These are phyloP conservation scores for Euglossa dilemma DNA, from an alignment of 1,140 invertebrate species.

Conservation along the genomic window DNA sequence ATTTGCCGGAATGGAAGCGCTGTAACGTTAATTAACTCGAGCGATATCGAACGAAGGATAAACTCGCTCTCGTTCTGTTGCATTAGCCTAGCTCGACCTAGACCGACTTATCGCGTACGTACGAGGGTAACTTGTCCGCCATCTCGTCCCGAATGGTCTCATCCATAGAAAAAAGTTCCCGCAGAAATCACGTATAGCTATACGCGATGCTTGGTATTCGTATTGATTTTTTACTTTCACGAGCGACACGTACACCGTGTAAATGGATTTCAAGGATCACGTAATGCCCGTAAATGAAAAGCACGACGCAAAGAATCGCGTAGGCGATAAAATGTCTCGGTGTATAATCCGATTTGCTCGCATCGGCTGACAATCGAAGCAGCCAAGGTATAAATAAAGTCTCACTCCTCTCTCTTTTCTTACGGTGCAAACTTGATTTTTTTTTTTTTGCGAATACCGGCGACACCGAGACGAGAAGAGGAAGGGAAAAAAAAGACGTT, in stretches of 20 bases:
- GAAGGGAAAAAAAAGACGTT: neutral
- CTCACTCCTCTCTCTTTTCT: neutral
- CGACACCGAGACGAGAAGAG: neutral
- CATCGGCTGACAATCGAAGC: neutral
- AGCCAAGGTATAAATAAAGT: neutral
- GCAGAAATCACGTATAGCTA: neutral
- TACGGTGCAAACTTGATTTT: neutral
- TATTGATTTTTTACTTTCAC: neutral
- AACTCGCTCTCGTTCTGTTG: neutral
- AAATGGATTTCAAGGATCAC: neutral
- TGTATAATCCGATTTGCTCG: too few relatives aligned
- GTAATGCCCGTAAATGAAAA: too few relatives aligned
- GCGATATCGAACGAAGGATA: conserved; percentile 11
- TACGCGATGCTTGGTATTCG: neutral
- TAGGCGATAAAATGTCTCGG: too few relatives aligned
- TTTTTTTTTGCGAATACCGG: neutral
- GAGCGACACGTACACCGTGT: neutral
- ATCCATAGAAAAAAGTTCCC: neutral
- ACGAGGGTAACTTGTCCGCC: too few relatives aligned
- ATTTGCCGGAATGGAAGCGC: neutral
- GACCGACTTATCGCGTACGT: neutral
- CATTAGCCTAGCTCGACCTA: neutral
- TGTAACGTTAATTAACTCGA: conserved; percentile 44
- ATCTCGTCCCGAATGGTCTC: neutral
- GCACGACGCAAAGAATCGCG: too few relatives aligned